Base-by-base conservation (phyloP, 2,797 vertebrate genomes). In the Sebastes nivosus region DNA sequence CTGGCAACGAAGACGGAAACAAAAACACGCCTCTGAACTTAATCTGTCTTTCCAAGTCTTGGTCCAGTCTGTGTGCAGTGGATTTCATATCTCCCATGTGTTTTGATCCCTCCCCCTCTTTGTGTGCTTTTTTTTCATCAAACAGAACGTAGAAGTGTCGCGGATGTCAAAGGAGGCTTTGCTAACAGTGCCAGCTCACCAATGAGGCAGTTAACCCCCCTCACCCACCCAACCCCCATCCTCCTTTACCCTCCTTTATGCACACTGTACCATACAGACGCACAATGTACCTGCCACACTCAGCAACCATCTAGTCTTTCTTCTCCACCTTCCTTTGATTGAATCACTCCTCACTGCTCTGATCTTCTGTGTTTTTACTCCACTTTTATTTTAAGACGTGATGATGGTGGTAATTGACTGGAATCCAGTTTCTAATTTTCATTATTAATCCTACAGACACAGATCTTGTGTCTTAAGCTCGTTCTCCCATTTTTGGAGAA, bases 121-220 rank as follows among this genome's bases (percentile, higher is more conserved):
- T 88, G 36, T 89, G 54, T 90, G 61, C 83, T 67, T 87, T 75
- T 82, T 90, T 74, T 91, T 82, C 88, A 90, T 92, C 87, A 89
- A 94, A 95, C 96, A 96, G 96, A 96, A 96, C 91, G 95, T 96
- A 95, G 93, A 96, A 20, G 95, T 96, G 91, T 94, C 95, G 32
- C 95, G 96, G 95, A 93, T 95, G 95, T 90, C 96, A 88, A 88
- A 95, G 92, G 96, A 96, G 88, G 96, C 96, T 90, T 94, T 96
- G 95, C 92, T 94, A 88, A 96, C 96, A 75, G 96, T 96, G 80
- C 96, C 96, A 86, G 92, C 94, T 92, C 95, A 96, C 90, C 95
- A 96, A 76, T 94, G 93, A 92, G 74, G 84, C 90, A 73, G 69
- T 65, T 10, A 4, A 0, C 36, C 13, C 59, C 50, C 75, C 29